Evolutionary conservation across 2,113 vertebrate genomes (phyloP).

Genomic region (Phylloscopus trochiloides): DNA sequence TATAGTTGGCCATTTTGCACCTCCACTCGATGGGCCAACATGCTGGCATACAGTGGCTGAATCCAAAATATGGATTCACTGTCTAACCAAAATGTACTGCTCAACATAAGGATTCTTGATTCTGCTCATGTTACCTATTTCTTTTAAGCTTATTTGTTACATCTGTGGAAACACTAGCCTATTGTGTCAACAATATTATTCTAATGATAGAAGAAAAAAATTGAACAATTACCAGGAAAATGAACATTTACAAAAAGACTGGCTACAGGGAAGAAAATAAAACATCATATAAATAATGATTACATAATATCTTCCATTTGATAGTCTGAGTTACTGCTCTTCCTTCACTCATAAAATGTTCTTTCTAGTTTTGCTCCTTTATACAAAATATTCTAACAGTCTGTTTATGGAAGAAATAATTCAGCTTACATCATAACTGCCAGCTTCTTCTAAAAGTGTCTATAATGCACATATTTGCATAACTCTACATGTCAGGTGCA

Average conservation of each 20-base stretch:
- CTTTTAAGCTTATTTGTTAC: not conserved
- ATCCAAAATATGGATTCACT: not conserved
- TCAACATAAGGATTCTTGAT: not conserved
- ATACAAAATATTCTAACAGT: not conserved
- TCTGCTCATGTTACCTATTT: not conserved
- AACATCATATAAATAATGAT: not conserved
- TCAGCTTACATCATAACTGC: not conserved
- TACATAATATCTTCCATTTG: not conserved
- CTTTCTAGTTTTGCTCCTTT: not conserved
- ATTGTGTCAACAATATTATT: not conserved
- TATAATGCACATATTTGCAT: slow-evolving; percentile 3
- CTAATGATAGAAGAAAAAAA: not conserved
- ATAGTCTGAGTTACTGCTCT: not conserved
- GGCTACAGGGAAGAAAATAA: not conserved
- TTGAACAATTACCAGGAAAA: not conserved
- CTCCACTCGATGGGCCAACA: not conserved
- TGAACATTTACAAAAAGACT: not conserved
- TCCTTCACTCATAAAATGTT: slow-evolving; percentile 3
- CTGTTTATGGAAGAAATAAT: slow-evolving; percentile 28
- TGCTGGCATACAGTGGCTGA: not conserved
- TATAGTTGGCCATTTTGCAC: not conserved
- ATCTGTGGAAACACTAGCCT: not conserved
- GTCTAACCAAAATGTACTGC: not conserved
- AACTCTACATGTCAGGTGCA: not conserved
- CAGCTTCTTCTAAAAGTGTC: slow-evolving; percentile 11